These are phyloP conservation scores for Spialia ferax DNA, from an alignment of 2,888 invertebrate genomes.

Conservation along the genomic window DNA sequence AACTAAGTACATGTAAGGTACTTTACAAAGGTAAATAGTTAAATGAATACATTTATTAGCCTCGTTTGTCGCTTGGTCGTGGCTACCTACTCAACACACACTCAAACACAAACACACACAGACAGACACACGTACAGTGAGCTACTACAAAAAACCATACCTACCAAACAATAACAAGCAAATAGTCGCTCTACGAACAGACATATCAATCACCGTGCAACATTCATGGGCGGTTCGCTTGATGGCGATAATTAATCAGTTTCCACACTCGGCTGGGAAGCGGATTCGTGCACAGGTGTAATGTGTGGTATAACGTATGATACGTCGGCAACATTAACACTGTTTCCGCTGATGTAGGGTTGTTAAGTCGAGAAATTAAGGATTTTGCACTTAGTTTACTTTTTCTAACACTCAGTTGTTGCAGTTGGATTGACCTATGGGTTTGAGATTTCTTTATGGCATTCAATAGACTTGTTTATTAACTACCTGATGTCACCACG, in stretches of 20 bases:
- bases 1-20: no score
- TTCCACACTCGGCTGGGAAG: conserved; percentile 40
- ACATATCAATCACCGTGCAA: conserved; percentile 42
- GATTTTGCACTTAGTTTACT: no score
- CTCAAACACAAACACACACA: no score
- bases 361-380: neutral
- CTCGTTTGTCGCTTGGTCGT: neutral
- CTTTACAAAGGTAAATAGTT: neutral
- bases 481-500: no score
- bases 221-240: conserved; percentile 44
- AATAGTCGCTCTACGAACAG: conserved; percentile 5
- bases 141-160: neutral
- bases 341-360: conserved; percentile 45
- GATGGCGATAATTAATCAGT: conserved; percentile 40
- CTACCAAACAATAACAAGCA: conserved; percentile 1
- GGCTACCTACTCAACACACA: neutral
- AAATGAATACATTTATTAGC: neutral
- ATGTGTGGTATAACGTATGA: conserved; percentile 58
- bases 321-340: conserved; percentile 75
- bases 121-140: no score
- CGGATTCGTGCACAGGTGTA: conserved; percentile 52
- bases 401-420: no score
- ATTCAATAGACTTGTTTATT: no score
- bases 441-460: no score
- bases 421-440: no score